Evolutionary conservation across 1,140 invertebrate species (phyloP), one percentile per base, ranked within the genome.

Genomic region (Melitaea cinxia): DNA sequence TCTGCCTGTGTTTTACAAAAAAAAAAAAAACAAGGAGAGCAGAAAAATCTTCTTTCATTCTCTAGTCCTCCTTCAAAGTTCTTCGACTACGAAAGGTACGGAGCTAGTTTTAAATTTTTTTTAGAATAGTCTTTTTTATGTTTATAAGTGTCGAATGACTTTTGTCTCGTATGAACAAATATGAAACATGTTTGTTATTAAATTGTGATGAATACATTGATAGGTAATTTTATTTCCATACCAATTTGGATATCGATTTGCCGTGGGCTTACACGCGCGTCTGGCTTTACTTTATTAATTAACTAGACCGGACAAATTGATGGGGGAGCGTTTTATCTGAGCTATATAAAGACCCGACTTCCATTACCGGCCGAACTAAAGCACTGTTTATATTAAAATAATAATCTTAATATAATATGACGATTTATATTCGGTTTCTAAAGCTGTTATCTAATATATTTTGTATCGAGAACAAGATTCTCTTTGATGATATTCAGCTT

Each of bases 231-330:
- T 19, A 42, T 42, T 42, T 42, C 37, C 37, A 42, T 42, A 42
- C 14, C 15, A 24, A 4, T 55, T 39, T 42, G 30, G 35, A 45
- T 54, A 39, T 62, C 7, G 50, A 45, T 45, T 57, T 26, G 17
- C 21, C 21, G 28, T 53, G 10, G 24, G 26, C 5, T n/a, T 19
- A 26, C 24, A 42, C 26, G 26, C 53, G 56, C 39, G 37, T 61
- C 60, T 42, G 54, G 56, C 63, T 67, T 65, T 65, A 66, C 59
- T 70, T 79, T 76, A 79, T 79, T 79, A 82, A 85, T 84, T 83
- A 84, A 85, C 64, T 84, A 75, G 81, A 82, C 78, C 74, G 82
- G 71, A 79, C 78, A 78, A 80, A 80, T 78, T 79, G 72, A 75
- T 66, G 65, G 71, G 75, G 78, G 72, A 63, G 65, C 39, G 60